Conservation (phyloP, 2,888 invertebrate genomes). For the Vandiemenella viatica region DNA sequence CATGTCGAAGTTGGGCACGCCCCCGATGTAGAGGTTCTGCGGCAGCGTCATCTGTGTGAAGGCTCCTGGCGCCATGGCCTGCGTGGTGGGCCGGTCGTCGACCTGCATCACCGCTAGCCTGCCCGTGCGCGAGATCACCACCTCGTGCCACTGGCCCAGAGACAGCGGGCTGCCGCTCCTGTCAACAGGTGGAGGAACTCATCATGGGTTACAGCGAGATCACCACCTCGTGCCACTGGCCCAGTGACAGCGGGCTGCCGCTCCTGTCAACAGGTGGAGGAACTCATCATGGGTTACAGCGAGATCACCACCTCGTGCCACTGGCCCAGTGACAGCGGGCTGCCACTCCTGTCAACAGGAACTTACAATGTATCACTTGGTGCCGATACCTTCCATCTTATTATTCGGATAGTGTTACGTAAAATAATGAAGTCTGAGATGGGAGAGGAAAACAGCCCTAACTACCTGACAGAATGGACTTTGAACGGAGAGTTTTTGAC, state of each 20-base stretch:
- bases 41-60: slow-evolving; percentile 71
- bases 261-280: too few species aligned
- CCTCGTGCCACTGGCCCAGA: slow-evolving; percentile 74
- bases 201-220: too few species aligned
- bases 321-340: slow-evolving; percentile 55
- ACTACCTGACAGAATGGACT: too few species aligned
- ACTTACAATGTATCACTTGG: too few species aligned
- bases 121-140: slow-evolving; percentile 65
- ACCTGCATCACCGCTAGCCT: slow-evolving; percentile 71
- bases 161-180: slow-evolving; percentile 63
- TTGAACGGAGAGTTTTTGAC: too few species aligned
- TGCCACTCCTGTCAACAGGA: slow-evolving; percentile 60
- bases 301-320: slow-evolving; percentile 80
- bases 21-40: slow-evolving; percentile 77
- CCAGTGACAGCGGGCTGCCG: slow-evolving; percentile 52
- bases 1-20: slow-evolving; percentile 67
- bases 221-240: slow-evolving; percentile 76
- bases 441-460: too few species aligned
- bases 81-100: slow-evolving; percentile 40
- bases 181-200: too few species aligned
- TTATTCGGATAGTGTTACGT: too few species aligned
- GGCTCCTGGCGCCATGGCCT: slow-evolving; percentile 54
- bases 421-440: too few species aligned
- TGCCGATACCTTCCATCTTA: too few species aligned
- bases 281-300: too few species aligned